phyloP scores from a whole-genome alignment of 2,888 invertebrate genomes.

The Girardia tigrina region DNA sequence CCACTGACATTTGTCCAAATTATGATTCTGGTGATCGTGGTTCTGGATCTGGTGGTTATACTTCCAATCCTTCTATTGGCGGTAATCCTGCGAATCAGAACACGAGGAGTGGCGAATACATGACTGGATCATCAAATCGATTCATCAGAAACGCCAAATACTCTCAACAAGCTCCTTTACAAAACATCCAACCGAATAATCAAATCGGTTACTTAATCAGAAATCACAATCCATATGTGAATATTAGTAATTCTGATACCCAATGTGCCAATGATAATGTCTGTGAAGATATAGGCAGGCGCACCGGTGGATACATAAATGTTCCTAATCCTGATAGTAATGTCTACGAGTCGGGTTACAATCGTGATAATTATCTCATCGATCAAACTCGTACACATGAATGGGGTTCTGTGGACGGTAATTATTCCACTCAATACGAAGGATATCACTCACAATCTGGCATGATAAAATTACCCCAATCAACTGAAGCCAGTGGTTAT shows the following conservation, averaged over 20 bases:
- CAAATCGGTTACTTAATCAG: not conserved
- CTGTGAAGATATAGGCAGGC: not conserved
- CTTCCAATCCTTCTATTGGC: not conserved
- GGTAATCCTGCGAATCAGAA: conserved; percentile 8
- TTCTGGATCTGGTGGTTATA: not conserved
- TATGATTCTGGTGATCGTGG: conserved; percentile 12
- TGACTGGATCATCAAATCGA: not conserved
- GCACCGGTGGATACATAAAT: conserved; percentile 8
- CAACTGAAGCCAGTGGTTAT: not conserved
- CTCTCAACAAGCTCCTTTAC: not conserved
- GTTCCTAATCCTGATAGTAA: not conserved
- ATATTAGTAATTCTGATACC: not conserved
- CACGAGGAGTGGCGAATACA: not conserved
- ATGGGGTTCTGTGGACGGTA: not conserved
- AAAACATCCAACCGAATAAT: not conserved
- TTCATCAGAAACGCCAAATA: conserved; percentile 8
- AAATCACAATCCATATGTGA: not conserved
- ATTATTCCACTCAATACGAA: not conserved
- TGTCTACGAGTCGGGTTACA: not conserved
- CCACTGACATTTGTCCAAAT: conserved; percentile 7
- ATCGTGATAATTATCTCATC: not conserved
- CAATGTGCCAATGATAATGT: not conserved
- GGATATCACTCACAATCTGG: not conserved
- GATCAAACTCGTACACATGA: not conserved
- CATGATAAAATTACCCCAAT: not conserved